Evolutionary conservation across 2,888 invertebrate genomes (phyloP), one percentile per base, ranked within the genome.

Genomic region (Myopa testacea): DNA sequence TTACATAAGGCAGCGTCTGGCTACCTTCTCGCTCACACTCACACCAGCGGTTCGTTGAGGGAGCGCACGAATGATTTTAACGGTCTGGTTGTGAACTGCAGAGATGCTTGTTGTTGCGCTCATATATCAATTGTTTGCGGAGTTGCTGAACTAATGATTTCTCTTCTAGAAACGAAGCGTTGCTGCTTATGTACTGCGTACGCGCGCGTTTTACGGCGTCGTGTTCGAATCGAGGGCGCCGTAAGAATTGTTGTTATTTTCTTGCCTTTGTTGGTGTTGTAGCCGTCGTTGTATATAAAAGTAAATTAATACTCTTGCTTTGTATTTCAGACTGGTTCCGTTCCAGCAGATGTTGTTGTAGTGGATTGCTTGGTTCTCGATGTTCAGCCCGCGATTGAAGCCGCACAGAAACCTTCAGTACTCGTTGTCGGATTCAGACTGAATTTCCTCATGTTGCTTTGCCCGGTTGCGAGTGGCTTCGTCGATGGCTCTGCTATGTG

Each of bases 391-490:
- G 12, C 26, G 68, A 68, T 4, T 45, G 8, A 14, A 68, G 16
- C 40, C 34, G 69, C 70, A 4, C n/a, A 76, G 67, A 69, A 80
- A 82, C 81, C 80, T 78, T 76, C 75, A 74, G 76, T 77, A 80
- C 79, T 79, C 82, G 80, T 75, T 80, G 82, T 77, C 77, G 78
- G 76, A 77, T 74, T 75, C 74, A 79, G 76, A 82, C 82, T 82
- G 78, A 82, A 81, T 45, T 58, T 75, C 45, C 68, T 58, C 58
- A 19, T 40, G 75, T 68, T 52, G 68, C 45, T 34, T 26, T 4
- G 12, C 14, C 34, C 50, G 45, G 4, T 19, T 19, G 55, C 38
- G 55, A 52, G 70, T 55, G 16, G 34, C 26, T 19, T 70, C 70
- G 52, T 10, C 55, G 68, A n/a, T 12, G 50, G 50, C 34, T 40